Evolutionary conservation across 2,113 vertebrate species (phyloP), one percentile per base, ranked within the genome.

Genomic region (Varanus salvator): DNA sequence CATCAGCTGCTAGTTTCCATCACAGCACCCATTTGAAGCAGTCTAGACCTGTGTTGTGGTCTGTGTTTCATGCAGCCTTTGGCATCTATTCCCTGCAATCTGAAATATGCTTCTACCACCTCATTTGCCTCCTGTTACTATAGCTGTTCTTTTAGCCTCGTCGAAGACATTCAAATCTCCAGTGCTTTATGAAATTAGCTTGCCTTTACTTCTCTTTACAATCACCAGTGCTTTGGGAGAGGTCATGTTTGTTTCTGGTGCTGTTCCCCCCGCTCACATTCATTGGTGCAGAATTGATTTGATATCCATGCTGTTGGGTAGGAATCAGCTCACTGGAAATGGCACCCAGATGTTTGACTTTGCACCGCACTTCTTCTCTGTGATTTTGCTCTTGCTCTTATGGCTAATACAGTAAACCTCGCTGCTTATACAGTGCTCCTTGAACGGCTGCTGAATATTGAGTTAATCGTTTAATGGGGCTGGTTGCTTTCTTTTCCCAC

Each of bases 131-230:
- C 57, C 38, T 31, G 25, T 27, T 80, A 54, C 57, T 76, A 25
- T 31, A 34, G 64, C 64, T 80, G 86, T 80, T 92, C 86, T 87
- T 66, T 80, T 91, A 94, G 94, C 38, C 38, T 54, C 11, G 54
- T 88, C 86, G 76, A 74, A 94, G 91, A 38, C 74, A 87, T 93
- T 90, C 92, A 60, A 80, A 66, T 60, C 81, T 80, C 29, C 31
- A 71, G 29, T 34, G 21, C 23, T 9, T 95, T 93, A 91, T 87
- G 92, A 93, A 95, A 95, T 93, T 89, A 93, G 23, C 81, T 91
- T 86, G 87, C 80, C 94, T 87, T 95, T 94, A 94, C 85, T 90
- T 89, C 94, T 95, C 64, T 85, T 68, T 29, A 88, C 93, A 95
- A 94, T 96, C 91, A 92, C 89, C 85, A 75, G 52, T 85, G 93